Evolutionary conservation across 2,797 vertebrate species (phyloP).

Genomic region (Leptodactylus fallax): DNA sequence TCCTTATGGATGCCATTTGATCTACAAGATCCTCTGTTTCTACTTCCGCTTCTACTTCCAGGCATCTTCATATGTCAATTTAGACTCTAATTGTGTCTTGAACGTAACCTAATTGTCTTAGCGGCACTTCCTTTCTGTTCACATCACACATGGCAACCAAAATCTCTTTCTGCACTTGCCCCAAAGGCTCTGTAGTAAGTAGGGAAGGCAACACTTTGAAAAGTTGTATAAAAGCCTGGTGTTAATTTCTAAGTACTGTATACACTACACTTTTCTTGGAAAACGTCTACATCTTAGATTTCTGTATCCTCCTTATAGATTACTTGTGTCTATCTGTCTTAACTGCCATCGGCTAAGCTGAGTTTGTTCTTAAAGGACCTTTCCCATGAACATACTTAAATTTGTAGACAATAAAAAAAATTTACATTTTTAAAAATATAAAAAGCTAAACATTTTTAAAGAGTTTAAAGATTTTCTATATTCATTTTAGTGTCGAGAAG

Average conservation of each 20-base stretch:
- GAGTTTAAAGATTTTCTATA: too few species aligned
- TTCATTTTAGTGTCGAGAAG: too few species aligned
- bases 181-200: not conserved
- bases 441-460: too few species aligned
- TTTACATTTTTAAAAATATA: too few species aligned
- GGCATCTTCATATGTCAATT: slow-evolving; percentile 6
- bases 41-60: not conserved
- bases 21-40: slow-evolving; percentile 19
- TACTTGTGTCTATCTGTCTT: not conserved
- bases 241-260: too few species aligned
- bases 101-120: slow-evolving; percentile 8
- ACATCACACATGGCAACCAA: not conserved
- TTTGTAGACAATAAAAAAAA: too few species aligned
- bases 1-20: slow-evolving; percentile 26
- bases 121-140: too few species aligned
- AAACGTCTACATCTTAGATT: not conserved
- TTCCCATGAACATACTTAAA: too few species aligned
- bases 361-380: too few species aligned
- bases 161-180: not conserved
- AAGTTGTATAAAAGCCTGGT: too few species aligned
- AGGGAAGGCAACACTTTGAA: not conserved
- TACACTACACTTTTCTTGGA: too few species aligned
- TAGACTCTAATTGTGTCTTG: slow-evolving; percentile 17
- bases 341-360: not conserved
- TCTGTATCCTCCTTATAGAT: not conserved